phyloP scores from a whole-genome alignment of 2,797 vertebrate species.

The Microcaecilia unicolor region DNA sequence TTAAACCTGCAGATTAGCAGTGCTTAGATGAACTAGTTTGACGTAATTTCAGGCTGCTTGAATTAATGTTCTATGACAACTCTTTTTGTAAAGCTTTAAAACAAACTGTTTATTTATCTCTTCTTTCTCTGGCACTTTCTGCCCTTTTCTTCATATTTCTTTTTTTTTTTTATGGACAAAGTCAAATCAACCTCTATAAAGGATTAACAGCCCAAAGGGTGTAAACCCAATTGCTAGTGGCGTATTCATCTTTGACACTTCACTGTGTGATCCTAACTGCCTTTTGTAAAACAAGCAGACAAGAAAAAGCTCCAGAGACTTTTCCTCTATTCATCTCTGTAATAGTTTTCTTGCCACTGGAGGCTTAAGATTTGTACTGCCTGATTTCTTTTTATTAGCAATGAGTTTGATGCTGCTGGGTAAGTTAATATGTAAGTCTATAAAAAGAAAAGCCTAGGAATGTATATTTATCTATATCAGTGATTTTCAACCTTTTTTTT shows the following conservation, averaged over 20 bases:
- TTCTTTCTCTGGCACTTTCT: conserved; percentile 25
- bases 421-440: conserved; percentile 46
- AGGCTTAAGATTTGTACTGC: conserved; percentile 55
- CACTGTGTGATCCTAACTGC: conserved; percentile 50
- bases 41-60: conserved; percentile 34
- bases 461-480: too few relatives aligned
- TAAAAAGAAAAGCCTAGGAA: conserved; percentile 18
- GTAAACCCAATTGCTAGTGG: conserved; percentile 38
- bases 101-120: conserved; percentile 36
- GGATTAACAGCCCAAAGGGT: conserved; percentile 40
- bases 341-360: conserved; percentile 57
- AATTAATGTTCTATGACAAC: conserved; percentile 44
- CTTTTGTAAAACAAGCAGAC: conserved; percentile 52
- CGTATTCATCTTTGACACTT: conserved; percentile 51
- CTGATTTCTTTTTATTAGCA: conserved; percentile 53
- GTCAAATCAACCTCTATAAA: conserved; percentile 34
- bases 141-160: conserved; percentile 25
- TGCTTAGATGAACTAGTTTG: conserved; percentile 25
- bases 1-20: conserved; percentile 39
- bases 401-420: conserved; percentile 51
- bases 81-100: conserved; percentile 26
- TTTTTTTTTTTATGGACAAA: conserved; percentile 40
- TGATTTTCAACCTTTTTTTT: too few relatives aligned
- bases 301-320: conserved; percentile 47
- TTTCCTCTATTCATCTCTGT: conserved; percentile 55